Conservation (phyloP, 2,888 invertebrate genomes). For the Zygogramma bicolorata region DNA sequence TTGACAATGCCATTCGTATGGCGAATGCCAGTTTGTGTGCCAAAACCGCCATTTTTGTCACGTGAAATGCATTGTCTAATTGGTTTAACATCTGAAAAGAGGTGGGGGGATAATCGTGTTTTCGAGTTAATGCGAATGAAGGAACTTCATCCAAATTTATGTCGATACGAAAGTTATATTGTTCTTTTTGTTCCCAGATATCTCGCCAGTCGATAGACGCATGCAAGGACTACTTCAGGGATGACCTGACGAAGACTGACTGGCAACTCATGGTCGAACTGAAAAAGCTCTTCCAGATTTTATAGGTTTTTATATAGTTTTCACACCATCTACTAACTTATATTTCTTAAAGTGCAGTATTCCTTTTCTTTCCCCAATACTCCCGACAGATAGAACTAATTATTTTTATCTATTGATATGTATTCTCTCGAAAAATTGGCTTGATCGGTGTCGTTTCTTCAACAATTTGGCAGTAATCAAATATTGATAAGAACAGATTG, state of each 20-base stretch:
- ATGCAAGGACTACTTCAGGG: constrained; percentile 98
- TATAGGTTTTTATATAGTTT: constrained; percentile 70
- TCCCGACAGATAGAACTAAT: neutral
- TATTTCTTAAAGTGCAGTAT: constrained; percentile 28
- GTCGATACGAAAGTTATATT: neutral
- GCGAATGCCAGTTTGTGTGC: too few species aligned
- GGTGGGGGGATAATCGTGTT: too few species aligned
- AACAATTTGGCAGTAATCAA: neutral
- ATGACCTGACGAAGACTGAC: constrained; percentile 95
- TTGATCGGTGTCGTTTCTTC: neutral
- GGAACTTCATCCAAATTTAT: too few species aligned
- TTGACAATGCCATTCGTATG: too few species aligned
- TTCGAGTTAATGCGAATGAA: too few species aligned
- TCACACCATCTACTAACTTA: constrained; percentile 17
- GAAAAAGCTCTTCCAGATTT: constrained; percentile 96
- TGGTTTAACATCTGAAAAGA: too few species aligned
- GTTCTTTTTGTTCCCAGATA: constrained; percentile 74
- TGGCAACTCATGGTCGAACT: constrained; percentile 99
- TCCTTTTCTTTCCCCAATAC: neutral
- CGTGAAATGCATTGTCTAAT: too few species aligned
- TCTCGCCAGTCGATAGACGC: constrained; percentile 98
- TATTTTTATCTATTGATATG: neutral
- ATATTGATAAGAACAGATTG: neutral
- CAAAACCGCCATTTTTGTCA: too few species aligned
- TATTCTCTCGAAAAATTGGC: neutral